Base-by-base conservation (phyloP, 2,113 vertebrate species). In the Callorhinus ursinus region DNA sequence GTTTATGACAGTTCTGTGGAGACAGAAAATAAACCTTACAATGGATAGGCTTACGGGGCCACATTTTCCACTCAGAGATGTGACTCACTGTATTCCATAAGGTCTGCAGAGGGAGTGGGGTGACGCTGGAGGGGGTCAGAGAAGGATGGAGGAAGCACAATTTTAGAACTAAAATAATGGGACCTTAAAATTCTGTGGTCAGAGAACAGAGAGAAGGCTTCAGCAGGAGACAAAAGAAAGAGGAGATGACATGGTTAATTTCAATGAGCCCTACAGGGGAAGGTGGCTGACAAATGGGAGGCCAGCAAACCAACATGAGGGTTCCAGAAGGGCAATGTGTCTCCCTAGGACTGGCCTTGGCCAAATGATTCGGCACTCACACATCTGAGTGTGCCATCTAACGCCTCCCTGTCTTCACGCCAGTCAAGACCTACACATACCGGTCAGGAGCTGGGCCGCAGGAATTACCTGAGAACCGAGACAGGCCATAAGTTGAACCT, bases 41-140 rank as follows among this genome's bases (percentile, higher is more conserved):
- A 26, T 26, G 59, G 28, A 63, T 46, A 82, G 88, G 55, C 11
- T 95, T 22, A 63, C 7, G 53, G 81, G 81, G 28, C 15, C 90
- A 91, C 86, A 92, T 96, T 96, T 96, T 86, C 49, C 83, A 97
- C 42, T 74, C 83, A 96, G 71, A 96, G 53, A 90, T 97, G 95
- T 95, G 22, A 97, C 85, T 98, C 89, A 83, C 31, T 92, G 90
- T 71, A 18, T 90, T 96, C 85, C 82, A 55, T 2, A n/a, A 67
- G 81, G 83, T 61, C 57, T 26, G 2, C 5, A 49, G 39, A 57
- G 21, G 88, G 79, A 33, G 42, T 79, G 72, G 42, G 11, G 24
- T 8, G 72, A 5, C 92, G 80, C 51, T 49, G 94, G 71, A 61
- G 4, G 31, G 22, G 84, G 19, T 49, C 18, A 83, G 51, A 94